Evolutionary conservation across 2,113 vertebrate species (phyloP).

Genomic region (Orientallactaga bullata): DNA sequence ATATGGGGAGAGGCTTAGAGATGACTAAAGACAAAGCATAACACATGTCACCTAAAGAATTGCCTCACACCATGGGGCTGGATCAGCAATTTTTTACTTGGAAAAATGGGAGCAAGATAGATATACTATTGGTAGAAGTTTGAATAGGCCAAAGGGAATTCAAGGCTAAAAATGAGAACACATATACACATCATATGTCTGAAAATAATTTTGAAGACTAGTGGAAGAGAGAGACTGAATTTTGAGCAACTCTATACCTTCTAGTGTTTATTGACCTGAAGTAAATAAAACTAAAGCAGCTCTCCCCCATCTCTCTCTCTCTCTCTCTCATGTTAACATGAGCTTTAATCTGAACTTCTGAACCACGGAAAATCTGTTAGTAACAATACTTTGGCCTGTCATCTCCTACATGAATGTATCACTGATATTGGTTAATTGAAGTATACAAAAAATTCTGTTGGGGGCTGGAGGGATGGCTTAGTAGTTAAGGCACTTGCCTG

Average conservation of each 20-base stretch:
- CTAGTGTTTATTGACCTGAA: constrained; percentile 1
- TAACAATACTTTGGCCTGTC: not conserved
- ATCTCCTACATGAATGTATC: not conserved
- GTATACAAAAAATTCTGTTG: not conserved
- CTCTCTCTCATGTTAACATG: not conserved
- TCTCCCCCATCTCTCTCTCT: not conserved
- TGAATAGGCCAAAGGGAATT: constrained; percentile 9
- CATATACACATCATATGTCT: not conserved
- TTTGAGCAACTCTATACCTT: constrained; percentile 37
- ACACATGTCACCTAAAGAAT: constrained; percentile 30
- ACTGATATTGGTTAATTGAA: not conserved
- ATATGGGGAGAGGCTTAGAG: not conserved
- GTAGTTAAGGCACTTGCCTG: too few relatives aligned
- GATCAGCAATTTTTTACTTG: constrained; percentile 48
- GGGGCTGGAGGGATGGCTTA: too few relatives aligned
- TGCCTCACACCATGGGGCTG: not conserved
- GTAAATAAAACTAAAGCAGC: not conserved
- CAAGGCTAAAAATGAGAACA: constrained; percentile 17
- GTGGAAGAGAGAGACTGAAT: constrained; percentile 39
- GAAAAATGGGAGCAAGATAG: not conserved
- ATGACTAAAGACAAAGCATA: constrained; percentile 28
- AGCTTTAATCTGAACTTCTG: constrained; percentile 3
- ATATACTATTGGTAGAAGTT: constrained; percentile 10
- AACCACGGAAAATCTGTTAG: not conserved
- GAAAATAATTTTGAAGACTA: constrained; percentile 32